These are phyloP conservation scores for Apis dorsata DNA, from an alignment of 1,140 invertebrate genomes.

Conservation along the genomic window DNA sequence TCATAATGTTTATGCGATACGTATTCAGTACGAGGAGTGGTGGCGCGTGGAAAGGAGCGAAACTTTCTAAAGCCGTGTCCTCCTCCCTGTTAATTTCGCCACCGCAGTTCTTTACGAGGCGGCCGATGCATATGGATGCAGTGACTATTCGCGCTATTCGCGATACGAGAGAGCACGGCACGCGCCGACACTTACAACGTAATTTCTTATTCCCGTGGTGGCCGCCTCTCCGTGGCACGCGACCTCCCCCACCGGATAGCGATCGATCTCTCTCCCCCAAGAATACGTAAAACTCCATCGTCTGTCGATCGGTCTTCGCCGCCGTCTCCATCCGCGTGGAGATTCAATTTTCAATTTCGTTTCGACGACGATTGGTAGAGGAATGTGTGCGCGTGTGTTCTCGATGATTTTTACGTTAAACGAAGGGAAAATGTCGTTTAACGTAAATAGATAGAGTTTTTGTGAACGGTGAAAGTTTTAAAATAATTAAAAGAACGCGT, in stretches of 20 bases:
- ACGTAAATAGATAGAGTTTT: too few relatives aligned
- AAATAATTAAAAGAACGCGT: too few relatives aligned
- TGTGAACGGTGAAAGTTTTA: too few relatives aligned
- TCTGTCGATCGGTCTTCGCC: background rate
- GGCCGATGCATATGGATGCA: conserved; percentile 61
- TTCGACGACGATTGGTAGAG: too few relatives aligned
- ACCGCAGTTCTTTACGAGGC: conserved; percentile 58
- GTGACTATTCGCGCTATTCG: conserved; percentile 9
- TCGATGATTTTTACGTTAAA: too few relatives aligned
- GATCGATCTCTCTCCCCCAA: conserved; percentile 41
- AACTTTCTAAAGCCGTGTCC: conserved; percentile 37
- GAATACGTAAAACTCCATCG: conserved; percentile 1
- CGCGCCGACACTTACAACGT: conserved; percentile 55
- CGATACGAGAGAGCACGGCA: conserved; percentile 47
- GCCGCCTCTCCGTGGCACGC: conserved; percentile 60
- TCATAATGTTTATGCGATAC: background rate
- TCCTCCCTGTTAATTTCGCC: conserved; percentile 56
- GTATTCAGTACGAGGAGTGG: too few relatives aligned
- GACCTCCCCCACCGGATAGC: conserved; percentile 43
- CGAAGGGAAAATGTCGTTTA: too few relatives aligned
- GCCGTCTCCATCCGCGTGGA: background rate
- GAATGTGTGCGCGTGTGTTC: too few relatives aligned
- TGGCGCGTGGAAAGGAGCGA: conserved; percentile 18
- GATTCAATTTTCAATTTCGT: background rate
- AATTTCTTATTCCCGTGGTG: conserved; percentile 65